phyloP scores from a whole-genome alignment of 2,888 invertebrate genomes.

The Apodemia zela region DNA sequence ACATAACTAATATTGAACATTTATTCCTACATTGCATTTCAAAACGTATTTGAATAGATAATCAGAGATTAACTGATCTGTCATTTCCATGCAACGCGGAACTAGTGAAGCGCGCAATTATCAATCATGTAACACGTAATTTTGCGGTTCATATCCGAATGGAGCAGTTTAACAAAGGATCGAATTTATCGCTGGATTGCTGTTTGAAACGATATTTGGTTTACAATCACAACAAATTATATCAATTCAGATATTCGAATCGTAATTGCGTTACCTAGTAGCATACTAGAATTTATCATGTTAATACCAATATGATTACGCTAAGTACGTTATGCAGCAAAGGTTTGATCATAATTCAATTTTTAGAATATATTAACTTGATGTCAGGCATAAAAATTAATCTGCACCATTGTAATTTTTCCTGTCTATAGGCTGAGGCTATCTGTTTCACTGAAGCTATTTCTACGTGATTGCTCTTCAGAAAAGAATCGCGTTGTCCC shows the following conservation, averaged over 20 bases:
- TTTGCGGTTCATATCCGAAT: slow-evolving; percentile 50
- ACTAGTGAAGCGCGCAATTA: slow-evolving; percentile 49
- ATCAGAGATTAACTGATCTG: slow-evolving; percentile 17
- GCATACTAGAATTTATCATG: background rate
- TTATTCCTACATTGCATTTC: slow-evolving; percentile 1
- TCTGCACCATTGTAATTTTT: no score
- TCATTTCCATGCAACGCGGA: slow-evolving; percentile 37
- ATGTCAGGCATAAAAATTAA: no score
- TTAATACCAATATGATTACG: background rate
- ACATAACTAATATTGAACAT: background rate
- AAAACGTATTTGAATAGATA: slow-evolving; percentile 7
- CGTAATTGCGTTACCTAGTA: slow-evolving; percentile 4
- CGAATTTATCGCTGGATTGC: slow-evolving; percentile 53
- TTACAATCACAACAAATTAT: slow-evolving; percentile 39
- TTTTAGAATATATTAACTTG: no score
- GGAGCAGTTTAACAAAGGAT: slow-evolving; percentile 36
- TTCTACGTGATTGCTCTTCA: no score
- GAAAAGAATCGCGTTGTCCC: no score
- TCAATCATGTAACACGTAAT: slow-evolving; percentile 56
- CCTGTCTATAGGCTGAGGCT: no score
- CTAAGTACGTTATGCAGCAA: background rate
- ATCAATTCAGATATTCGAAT: slow-evolving; percentile 25
- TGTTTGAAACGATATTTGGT: slow-evolving; percentile 49
- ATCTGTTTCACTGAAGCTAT: no score
- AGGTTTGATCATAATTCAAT: no score